Percentiles rank a stretch among this genome's conserved stretches.
Evolutionary conservation across 2,797 vertebrate species (phyloP).

Genomic region (Xenentodon cancila): DNA sequence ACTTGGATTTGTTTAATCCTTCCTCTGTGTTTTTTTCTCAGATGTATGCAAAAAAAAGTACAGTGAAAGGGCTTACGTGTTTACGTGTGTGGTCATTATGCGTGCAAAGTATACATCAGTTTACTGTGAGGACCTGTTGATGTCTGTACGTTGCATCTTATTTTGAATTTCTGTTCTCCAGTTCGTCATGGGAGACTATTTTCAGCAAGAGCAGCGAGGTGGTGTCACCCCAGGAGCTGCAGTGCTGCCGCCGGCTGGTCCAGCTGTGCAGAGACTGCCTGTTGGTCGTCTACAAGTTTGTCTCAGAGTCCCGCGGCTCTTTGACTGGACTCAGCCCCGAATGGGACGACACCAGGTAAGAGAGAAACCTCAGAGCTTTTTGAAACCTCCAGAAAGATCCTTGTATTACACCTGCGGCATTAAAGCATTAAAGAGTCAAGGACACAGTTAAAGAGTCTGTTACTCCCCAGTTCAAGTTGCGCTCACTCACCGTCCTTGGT

Average conservation of each 20-base stretch:
- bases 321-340: slow-evolving; percentile 87
- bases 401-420: slow-evolving; percentile 21
- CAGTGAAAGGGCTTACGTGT: slow-evolving; percentile 12
- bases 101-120: not conserved
- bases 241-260: slow-evolving; percentile 94
- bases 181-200: slow-evolving; percentile 93
- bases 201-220: slow-evolving; percentile 92
- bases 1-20: slow-evolving; percentile 73
- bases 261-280: slow-evolving; percentile 96
- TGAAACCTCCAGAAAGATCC: slow-evolving; percentile 4
- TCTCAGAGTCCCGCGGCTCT: slow-evolving; percentile 89
- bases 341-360: slow-evolving; percentile 94
- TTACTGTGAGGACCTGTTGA: not conserved
- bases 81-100: slow-evolving; percentile 3
- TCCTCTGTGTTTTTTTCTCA: slow-evolving; percentile 42
- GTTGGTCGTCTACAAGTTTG: slow-evolving; percentile 96
- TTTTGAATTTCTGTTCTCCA: slow-evolving; percentile 67
- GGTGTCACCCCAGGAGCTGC: slow-evolving; percentile 90
- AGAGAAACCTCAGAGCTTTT: slow-evolving; percentile 21
- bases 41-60: slow-evolving; percentile 12
- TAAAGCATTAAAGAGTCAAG: slow-evolving; percentile 20
- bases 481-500: not conserved
- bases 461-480: slow-evolving; percentile 1
- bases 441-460: slow-evolving; percentile 1
- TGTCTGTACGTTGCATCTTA: not conserved